A percentile compares a stretch with the other conserved stretches of the same genome.
These are phyloP conservation scores for Macaria notata DNA, from an alignment of 2,888 invertebrate genomes.

Conservation along the genomic window DNA sequence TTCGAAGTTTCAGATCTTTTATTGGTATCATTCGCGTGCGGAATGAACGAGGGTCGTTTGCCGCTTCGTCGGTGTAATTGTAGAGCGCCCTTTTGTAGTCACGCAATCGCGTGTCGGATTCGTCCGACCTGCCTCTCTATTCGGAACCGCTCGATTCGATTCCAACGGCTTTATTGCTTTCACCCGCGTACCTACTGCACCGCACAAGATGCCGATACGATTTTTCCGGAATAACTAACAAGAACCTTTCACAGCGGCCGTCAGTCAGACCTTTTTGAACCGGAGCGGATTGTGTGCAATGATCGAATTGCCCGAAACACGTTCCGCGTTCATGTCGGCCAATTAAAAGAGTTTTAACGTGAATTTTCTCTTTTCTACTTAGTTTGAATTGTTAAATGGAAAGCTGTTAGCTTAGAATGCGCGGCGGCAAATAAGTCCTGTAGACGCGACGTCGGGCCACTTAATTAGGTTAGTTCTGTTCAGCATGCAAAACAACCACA, in stretches of 20 bases:
- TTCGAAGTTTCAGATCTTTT: conserved; percentile 51
- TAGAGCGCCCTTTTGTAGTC: conserved; percentile 60
- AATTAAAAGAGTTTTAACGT: conserved; percentile 12
- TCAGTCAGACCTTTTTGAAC: conserved; percentile 12
- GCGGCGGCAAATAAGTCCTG: conserved; percentile 3
- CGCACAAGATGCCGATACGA: conserved; percentile 19
- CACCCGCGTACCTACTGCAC: conserved; percentile 20
- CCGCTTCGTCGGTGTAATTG: conserved; percentile 54
- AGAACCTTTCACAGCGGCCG: conserved; percentile 16
- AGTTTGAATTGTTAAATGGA: conserved; percentile 9
- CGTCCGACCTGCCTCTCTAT: conserved; percentile 31
- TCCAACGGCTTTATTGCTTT: conserved; percentile 37
- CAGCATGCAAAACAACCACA: conserved; percentile 9
- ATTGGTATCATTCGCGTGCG: conserved; percentile 64
- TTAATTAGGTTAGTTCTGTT: conserved; percentile 14
- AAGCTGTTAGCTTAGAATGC: conserved; percentile 15
- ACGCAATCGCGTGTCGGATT: conserved; percentile 68
- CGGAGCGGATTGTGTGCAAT: conserved; percentile 10
- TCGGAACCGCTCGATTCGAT: conserved; percentile 31
- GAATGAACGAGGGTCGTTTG: conserved; percentile 60
- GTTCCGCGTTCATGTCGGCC: conserved; percentile 6
- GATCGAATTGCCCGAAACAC: conserved; percentile 13
- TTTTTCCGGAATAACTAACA: conserved; percentile 28
- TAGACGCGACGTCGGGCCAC: conserved; percentile 5
- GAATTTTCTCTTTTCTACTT: background rate